phyloP scores from a whole-genome alignment of 2,113 vertebrate species.

The Phyllostomus hastatus region DNA sequence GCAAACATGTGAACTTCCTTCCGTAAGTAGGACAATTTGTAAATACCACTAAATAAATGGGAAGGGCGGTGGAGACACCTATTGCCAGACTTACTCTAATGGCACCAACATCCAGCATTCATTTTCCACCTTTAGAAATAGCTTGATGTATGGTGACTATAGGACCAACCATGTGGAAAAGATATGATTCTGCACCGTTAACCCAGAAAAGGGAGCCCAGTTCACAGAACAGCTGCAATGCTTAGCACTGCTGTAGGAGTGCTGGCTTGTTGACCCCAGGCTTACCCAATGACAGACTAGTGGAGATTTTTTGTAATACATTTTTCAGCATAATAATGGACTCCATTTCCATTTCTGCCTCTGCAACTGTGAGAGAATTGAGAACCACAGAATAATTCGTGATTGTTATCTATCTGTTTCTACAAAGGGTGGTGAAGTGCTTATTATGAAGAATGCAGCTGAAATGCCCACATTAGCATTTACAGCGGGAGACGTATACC shows the following conservation, averaged over 20 bases:
- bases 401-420: constrained; percentile 34
- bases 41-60: background rate
- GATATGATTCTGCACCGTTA: background rate
- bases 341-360: constrained; percentile 19
- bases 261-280: background rate
- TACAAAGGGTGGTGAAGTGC: background rate
- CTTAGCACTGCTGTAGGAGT: background rate
- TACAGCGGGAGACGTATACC: background rate
- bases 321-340: background rate
- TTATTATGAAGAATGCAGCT: background rate
- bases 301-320: background rate
- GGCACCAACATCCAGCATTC: background rate
- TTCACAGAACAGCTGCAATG: background rate
- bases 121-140: background rate
- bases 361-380: background rate
- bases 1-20: background rate
- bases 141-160: background rate
- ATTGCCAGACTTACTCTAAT: background rate
- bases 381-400: background rate
- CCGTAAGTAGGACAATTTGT: background rate
- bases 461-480: background rate
- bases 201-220: background rate
- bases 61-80: background rate
- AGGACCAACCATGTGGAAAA: background rate
- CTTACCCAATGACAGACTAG: background rate